Evolutionary conservation across 2,797 vertebrate species (phyloP).

Genomic region (Garrulus glandarius): DNA sequence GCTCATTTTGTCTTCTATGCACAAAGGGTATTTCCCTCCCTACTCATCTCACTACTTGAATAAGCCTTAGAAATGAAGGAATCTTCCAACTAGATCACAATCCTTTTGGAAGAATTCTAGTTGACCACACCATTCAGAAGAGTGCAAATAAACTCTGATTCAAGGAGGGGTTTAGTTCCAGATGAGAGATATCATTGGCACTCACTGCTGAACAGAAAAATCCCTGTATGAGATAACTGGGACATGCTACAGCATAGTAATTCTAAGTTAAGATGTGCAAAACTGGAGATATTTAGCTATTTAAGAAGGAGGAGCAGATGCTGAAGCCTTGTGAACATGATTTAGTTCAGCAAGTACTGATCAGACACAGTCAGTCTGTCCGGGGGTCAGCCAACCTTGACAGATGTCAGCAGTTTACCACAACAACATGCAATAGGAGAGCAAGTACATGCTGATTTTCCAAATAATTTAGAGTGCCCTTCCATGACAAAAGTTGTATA

Average conservation of each 20-base stretch:
- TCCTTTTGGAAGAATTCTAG: not conserved
- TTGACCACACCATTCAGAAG: not conserved
- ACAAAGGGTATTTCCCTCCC: not conserved
- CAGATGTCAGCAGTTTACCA: not conserved
- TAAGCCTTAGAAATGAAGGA: not conserved
- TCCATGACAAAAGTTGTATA: not conserved
- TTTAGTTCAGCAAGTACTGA: constrained; percentile 4
- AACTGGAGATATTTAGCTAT: not conserved
- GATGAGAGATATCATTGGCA: not conserved
- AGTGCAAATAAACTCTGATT: not conserved
- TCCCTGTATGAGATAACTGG: not conserved
- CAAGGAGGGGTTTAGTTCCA: not conserved
- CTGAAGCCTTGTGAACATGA: not conserved
- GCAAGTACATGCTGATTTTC: not conserved
- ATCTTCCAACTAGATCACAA: not conserved
- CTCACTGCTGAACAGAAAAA: not conserved
- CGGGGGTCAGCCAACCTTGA: not conserved
- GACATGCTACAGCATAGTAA: not conserved
- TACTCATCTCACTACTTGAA: not conserved
- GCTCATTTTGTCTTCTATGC: not conserved
- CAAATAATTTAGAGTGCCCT: not conserved
- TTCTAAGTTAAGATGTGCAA: not conserved
- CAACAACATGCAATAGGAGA: not conserved
- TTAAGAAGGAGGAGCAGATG: not conserved
- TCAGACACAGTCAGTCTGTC: not conserved